phyloP scores from a whole-genome alignment of 2,888 invertebrate species.

The Clunio marinus region DNA sequence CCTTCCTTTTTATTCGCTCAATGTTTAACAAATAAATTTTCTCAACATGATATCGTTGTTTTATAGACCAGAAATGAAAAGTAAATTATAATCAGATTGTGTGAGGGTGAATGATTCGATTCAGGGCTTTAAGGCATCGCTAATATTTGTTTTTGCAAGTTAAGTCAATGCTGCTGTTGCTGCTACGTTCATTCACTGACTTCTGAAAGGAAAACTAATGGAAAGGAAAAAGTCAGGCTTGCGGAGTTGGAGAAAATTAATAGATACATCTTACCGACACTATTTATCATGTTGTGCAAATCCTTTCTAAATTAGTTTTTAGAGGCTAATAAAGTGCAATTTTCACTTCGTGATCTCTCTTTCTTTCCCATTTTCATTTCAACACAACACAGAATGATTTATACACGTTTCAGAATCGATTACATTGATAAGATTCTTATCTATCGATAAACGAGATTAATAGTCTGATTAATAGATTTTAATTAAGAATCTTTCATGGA shows the following conservation, averaged over 20 bases:
- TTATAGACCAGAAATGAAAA: conserved; percentile 38
- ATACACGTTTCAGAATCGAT: background rate
- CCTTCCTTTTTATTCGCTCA: no score
- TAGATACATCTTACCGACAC: conserved; percentile 16
- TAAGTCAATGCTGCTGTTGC: no score
- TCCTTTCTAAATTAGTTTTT: conserved; percentile 39
- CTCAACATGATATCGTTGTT: conserved; percentile 37
- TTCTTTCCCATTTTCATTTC: background rate
- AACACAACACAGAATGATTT: background rate
- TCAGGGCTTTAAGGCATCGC: background rate
- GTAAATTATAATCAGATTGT: conserved; percentile 38
- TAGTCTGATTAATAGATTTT: conserved; percentile 19
- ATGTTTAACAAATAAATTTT: conserved; percentile 36
- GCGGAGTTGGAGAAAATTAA: background rate
- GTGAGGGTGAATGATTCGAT: conserved; percentile 8
- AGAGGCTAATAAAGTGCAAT: conserved; percentile 27
- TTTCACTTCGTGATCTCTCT: background rate
- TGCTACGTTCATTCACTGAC: no score
- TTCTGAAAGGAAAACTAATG: conserved; percentile 10
- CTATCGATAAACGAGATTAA: conserved; percentile 20
- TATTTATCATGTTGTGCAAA: conserved; percentile 39
- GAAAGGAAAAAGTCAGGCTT: background rate
- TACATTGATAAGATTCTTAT: conserved; percentile 7
- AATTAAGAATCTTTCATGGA: background rate
- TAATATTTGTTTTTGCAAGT: background rate